Percentiles rank a stretch among this genome's conserved stretches.
phyloP scores from a whole-genome alignment of 1,140 invertebrate genomes.

The Hyposmocoma kahamanoa region DNA sequence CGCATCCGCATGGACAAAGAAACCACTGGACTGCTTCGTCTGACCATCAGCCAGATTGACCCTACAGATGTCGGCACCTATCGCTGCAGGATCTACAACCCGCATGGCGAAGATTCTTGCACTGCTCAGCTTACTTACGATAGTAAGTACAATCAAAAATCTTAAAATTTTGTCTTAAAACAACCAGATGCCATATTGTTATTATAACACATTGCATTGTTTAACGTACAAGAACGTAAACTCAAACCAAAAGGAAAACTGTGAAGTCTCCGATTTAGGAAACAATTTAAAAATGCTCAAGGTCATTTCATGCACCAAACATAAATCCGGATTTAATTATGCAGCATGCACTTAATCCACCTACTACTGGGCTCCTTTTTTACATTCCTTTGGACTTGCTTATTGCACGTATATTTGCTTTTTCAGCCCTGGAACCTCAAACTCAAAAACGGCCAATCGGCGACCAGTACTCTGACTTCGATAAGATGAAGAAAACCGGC shows the following conservation, averaged over 20 bases:
- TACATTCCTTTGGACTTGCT: too few relatives aligned
- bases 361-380: too few relatives aligned
- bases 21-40: conserved; percentile 84
- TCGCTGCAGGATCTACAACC: conserved; percentile 86
- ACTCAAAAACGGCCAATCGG: conserved; percentile 79
- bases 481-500: conserved; percentile 87
- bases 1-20: conserved; percentile 88
- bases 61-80: conserved; percentile 89
- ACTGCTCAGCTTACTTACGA: conserved; percentile 87
- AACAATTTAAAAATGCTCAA: too few relatives aligned
- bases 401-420: too few relatives aligned
- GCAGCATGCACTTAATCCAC: too few relatives aligned
- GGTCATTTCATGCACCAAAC: too few relatives aligned
- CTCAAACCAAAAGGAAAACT: not conserved
- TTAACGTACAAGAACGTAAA: not conserved
- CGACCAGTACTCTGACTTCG: conserved; percentile 89
- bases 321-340: too few relatives aligned
- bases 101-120: conserved; percentile 88
- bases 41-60: conserved; percentile 84
- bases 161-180: too few relatives aligned
- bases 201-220: too few relatives aligned
- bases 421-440: conserved; percentile 80
- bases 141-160: conserved; percentile 75
- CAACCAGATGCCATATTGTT: too few relatives aligned
- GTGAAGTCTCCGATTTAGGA: too few relatives aligned